Conservation (phyloP, 64 coral and sea anemone species). For the Pocillopora damicornis region DNA sequence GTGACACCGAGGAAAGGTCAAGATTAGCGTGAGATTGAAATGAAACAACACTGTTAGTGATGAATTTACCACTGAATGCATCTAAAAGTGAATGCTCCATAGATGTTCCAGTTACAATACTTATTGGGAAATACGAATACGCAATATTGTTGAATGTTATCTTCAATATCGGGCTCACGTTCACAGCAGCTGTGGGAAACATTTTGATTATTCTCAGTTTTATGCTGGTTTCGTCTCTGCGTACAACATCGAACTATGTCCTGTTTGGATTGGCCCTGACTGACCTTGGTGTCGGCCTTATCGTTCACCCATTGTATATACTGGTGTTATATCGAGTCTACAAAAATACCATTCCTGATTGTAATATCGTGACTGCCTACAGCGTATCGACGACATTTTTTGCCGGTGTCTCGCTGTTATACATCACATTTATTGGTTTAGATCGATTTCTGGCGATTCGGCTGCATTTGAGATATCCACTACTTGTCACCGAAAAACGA, state of each 20-base stretch:
- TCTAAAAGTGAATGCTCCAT: background rate
- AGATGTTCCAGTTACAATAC: background rate
- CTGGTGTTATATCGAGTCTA: background rate
- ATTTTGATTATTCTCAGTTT: slow-evolving; percentile 12
- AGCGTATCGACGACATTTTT: background rate
- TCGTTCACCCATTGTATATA: slow-evolving; percentile 26
- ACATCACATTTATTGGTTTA: background rate
- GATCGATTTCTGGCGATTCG: slow-evolving; percentile 20
- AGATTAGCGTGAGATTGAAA: too few relatives aligned
- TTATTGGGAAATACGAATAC: background rate
- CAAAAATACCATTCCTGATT: background rate
- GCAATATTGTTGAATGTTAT: background rate
- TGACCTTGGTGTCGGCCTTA: slow-evolving; percentile 10
- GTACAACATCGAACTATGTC: background rate
- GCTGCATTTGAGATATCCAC: background rate
- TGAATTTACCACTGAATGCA: too few relatives aligned
- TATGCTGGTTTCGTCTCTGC: background rate
- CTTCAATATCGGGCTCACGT: background rate
- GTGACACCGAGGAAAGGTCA: too few relatives aligned
- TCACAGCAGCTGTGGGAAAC: background rate
- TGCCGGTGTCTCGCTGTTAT: background rate
- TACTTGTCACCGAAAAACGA: background rate
- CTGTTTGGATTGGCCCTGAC: slow-evolving; percentile 24
- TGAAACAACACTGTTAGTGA: too few relatives aligned
- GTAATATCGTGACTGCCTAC: background rate